phyloP scores from a whole-genome alignment of 1,140 invertebrate genomes.

The Yoshiicerus persimilis region DNA sequence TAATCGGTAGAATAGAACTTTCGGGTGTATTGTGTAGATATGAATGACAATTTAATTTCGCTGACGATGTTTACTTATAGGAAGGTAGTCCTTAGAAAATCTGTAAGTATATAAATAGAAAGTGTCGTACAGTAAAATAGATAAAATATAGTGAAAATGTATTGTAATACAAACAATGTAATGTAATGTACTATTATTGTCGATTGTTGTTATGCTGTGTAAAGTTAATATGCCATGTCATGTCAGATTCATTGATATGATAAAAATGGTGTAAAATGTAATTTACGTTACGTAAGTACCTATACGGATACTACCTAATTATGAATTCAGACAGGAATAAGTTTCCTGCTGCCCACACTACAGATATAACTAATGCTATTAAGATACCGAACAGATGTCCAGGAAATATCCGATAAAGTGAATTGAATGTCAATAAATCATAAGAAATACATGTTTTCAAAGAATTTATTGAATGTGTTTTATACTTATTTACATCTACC shows the following conservation, averaged over 20 bases:
- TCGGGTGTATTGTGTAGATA: background rate
- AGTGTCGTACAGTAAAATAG: background rate
- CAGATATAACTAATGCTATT: slow-evolving; percentile 2
- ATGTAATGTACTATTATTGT: background rate
- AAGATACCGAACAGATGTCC: background rate
- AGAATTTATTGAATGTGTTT: background rate
- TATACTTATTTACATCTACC: background rate
- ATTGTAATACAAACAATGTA: background rate
- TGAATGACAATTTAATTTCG: background rate
- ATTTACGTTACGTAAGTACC: slow-evolving; percentile 20
- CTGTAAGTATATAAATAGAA: background rate
- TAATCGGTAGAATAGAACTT: slow-evolving; percentile 9
- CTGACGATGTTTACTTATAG: background rate
- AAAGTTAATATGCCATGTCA: background rate
- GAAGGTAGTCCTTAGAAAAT: background rate
- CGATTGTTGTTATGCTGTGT: background rate
- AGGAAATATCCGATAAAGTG: slow-evolving; percentile 10
- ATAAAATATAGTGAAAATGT: background rate
- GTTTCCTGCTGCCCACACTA: background rate
- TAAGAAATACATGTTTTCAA: slow-evolving; percentile 21
- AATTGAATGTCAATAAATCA: slow-evolving; percentile 23
- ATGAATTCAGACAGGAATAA: background rate
- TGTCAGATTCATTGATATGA: background rate
- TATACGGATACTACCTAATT: slow-evolving; percentile 7
- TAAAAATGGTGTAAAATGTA: slow-evolving; percentile 12